A percentile compares a stretch with the other conserved stretches of the same genome.
These are phyloP conservation scores for Harpalus rubripes DNA, from an alignment of 2,888 invertebrate species.

Conservation along the genomic window DNA sequence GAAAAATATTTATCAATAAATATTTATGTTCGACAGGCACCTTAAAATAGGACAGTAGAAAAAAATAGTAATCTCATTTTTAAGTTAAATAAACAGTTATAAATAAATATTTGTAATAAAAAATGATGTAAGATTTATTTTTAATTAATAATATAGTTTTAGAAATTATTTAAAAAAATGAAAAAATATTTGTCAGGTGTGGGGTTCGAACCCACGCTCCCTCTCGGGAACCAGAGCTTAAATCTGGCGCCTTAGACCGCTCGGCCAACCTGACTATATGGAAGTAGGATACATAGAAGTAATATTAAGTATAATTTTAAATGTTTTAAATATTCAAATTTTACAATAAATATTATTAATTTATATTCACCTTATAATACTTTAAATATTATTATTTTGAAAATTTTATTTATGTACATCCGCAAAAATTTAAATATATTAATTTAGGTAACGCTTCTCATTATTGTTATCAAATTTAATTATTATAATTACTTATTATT, in stretches of 20 bases:
- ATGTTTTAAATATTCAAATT: background rate
- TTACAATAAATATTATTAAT: background rate
- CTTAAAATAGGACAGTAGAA: background rate
- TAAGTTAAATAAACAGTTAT: background rate
- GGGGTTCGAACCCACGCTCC: slow-evolving; percentile 86
- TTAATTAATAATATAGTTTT: background rate
- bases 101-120: slow-evolving; percentile 31
- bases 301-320: background rate
- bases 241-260: slow-evolving; percentile 86
- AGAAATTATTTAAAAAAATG: slow-evolving; percentile 23
- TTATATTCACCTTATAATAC: background rate
- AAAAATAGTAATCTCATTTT: background rate
- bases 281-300: background rate
- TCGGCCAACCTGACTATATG: slow-evolving; percentile 82
- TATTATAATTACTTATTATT: too few relatives aligned
- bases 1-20: background rate
- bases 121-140: slow-evolving; percentile 6
- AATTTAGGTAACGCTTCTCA: too few relatives aligned
- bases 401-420: too few relatives aligned
- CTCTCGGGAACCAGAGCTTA: slow-evolving; percentile 84
- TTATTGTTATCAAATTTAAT: too few relatives aligned
- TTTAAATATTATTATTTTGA: too few relatives aligned
- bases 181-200: slow-evolving; percentile 79
- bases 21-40: background rate
- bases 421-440: too few relatives aligned